A percentile compares a stretch with the other conserved stretches of the same genome.
phyloP scores from a whole-genome alignment of 1,140 invertebrate genomes.

The Helicoverpa armigera region DNA sequence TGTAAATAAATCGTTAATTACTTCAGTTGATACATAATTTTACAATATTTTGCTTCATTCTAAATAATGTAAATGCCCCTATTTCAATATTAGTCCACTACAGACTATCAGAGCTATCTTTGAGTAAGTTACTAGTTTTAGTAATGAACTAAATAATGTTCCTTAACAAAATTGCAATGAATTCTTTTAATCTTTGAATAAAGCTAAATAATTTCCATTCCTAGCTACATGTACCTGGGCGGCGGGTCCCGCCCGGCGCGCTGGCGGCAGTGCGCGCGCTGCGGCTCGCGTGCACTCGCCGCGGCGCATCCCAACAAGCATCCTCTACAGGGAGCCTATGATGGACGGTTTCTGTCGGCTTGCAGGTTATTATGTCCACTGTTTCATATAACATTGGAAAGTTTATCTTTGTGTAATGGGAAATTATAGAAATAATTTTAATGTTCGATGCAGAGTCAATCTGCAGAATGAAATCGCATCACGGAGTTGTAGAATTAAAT shows the following conservation, averaged over 20 bases:
- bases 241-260: conserved; percentile 62
- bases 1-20: too few species aligned
- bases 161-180: not conserved
- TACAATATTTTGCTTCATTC: too few species aligned
- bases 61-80: too few species aligned
- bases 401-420: not conserved
- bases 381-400: not conserved
- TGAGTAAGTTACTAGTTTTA: not conserved
- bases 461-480: too few species aligned
- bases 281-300: conserved; percentile 70
- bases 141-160: not conserved
- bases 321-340: conserved; percentile 68
- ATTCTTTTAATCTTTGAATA: too few species aligned
- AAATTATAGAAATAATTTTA: too few species aligned
- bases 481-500: too few species aligned
- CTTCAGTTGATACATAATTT: too few species aligned
- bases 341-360: conserved; percentile 65
- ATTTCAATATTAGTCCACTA: too few species aligned
- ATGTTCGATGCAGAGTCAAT: too few species aligned
- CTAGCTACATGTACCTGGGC: conserved; percentile 78
- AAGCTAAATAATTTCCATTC: not conserved
- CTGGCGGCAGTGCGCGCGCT: conserved; percentile 73
- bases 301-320: conserved; percentile 61
- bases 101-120: too few species aligned
- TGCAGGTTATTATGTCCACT: conserved; percentile 63